Evolutionary conservation across 1,140 invertebrate species (phyloP).

Genomic region (Drosophila pseudoobscura): DNA sequence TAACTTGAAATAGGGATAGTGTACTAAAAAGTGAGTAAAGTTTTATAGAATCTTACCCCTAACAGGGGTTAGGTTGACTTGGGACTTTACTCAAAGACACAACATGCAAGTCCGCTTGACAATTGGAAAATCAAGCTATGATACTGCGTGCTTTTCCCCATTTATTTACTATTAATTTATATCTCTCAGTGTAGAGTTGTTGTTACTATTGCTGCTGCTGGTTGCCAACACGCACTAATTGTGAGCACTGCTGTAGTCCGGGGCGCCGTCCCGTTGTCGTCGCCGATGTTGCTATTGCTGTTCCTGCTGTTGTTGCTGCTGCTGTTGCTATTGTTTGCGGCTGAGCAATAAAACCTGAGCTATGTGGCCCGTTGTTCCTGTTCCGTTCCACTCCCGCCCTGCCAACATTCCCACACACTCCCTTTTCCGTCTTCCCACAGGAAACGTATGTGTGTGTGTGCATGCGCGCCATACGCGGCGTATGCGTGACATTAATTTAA

Average conservation of each 20-base stretch:
- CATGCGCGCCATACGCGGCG: constrained; percentile 58
- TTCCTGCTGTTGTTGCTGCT: constrained; percentile 41
- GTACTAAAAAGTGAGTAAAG: too few relatives aligned
- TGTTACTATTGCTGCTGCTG: constrained; percentile 34
- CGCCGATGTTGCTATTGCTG: constrained; percentile 39
- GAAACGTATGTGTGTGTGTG: constrained; percentile 27
- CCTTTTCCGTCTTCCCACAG: constrained; percentile 20
- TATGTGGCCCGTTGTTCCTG: constrained; percentile 65
- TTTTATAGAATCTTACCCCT: too few relatives aligned
- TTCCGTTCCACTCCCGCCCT: constrained; percentile 38
- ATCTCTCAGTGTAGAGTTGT: too few relatives aligned
- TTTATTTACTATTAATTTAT: too few relatives aligned
- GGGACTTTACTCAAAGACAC: too few relatives aligned
- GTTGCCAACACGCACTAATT: constrained; percentile 78
- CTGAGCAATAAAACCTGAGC: constrained; percentile 51
- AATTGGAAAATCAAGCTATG: too few relatives aligned
- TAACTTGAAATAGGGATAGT: too few relatives aligned
- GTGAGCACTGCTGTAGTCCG: constrained; percentile 22
- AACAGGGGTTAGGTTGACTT: too few relatives aligned
- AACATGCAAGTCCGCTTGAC: too few relatives aligned
- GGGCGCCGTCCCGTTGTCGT: constrained; percentile 10
- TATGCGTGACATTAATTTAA: constrained; percentile 82
- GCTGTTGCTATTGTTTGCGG: constrained; percentile 53
- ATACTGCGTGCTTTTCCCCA: too few relatives aligned
- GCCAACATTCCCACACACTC: constrained; percentile 2